These are phyloP conservation scores for Okapia johnstoni DNA, from an alignment of 2,113 vertebrate species.

Conservation along the genomic window DNA sequence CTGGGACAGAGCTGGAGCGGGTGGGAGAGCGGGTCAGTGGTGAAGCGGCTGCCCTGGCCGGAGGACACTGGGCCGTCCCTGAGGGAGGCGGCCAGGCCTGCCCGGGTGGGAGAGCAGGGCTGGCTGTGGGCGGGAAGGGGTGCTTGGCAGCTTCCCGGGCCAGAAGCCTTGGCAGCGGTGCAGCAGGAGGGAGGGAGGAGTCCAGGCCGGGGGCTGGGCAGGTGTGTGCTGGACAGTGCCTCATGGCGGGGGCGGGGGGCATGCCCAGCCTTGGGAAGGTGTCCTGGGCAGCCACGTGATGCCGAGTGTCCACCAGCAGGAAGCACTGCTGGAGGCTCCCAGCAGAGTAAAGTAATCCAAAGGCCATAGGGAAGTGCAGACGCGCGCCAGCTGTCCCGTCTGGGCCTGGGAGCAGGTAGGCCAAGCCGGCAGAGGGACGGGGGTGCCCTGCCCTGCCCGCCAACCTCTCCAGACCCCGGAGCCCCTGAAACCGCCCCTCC, in stretches of 20 bases:
- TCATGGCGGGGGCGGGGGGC: rapidly evolving
- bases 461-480: rapidly evolving
- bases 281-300: rapidly evolving
- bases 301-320: neutral
- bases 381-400: rapidly evolving
- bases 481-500: rapidly evolving
- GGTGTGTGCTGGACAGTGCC: neutral
- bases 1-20: neutral
- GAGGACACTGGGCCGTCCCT: neutral
- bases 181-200: neutral
- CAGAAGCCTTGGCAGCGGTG: rapidly evolving
- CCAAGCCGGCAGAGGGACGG: rapidly evolving
- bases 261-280: neutral
- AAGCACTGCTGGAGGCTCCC: neutral
- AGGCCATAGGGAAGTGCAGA: neutral
- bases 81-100: rapidly evolving
- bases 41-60: neutral
- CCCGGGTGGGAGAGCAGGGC: rapidly evolving
- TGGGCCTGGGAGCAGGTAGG: rapidly evolving
- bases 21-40: neutral
- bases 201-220: neutral
- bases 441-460: rapidly evolving
- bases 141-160: neutral
- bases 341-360: neutral
- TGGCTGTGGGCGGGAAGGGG: rapidly evolving